Conservation (phyloP, 37 sponge, comb jelly and placozoan genomes). For the Diacarnus erythraeanus region DNA sequence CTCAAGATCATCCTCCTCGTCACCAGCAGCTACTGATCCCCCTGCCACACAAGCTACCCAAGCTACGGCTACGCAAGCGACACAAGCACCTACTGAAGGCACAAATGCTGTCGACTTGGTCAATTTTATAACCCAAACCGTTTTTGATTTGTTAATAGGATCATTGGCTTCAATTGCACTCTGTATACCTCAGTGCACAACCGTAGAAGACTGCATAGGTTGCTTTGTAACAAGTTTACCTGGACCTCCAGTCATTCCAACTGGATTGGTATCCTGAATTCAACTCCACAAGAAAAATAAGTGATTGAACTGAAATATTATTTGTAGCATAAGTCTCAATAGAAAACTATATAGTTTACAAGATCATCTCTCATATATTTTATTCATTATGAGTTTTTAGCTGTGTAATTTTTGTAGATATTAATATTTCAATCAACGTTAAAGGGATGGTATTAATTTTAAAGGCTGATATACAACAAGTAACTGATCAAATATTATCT, state of each 20-base stretch:
- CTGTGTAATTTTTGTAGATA: no score
- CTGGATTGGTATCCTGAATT: neutral
- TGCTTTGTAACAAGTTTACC: neutral
- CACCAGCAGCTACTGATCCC: neutral
- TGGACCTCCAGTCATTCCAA: neutral
- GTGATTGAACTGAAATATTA: neutral
- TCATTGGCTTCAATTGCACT: neutral
- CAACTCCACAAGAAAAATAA: neutral
- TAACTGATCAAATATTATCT: no score
- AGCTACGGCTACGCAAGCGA: neutral
- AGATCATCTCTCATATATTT: neutral
- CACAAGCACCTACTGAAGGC: neutral
- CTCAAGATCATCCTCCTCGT: neutral
- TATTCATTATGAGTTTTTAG: no score
- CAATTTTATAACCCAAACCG: neutral
- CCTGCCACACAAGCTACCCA: no score
- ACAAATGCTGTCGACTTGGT: neutral
- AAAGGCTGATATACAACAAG: no score
- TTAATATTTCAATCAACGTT: no score
- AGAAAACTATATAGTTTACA: neutral
- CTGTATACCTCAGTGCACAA: neutral
- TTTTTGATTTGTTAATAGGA: neutral
- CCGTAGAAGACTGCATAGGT: neutral
- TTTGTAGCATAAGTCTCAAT: neutral
- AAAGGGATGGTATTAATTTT: no score